phyloP scores from a whole-genome alignment of 92 coral and sea anemone species.

The Epizoanthus illoricatus region DNA sequence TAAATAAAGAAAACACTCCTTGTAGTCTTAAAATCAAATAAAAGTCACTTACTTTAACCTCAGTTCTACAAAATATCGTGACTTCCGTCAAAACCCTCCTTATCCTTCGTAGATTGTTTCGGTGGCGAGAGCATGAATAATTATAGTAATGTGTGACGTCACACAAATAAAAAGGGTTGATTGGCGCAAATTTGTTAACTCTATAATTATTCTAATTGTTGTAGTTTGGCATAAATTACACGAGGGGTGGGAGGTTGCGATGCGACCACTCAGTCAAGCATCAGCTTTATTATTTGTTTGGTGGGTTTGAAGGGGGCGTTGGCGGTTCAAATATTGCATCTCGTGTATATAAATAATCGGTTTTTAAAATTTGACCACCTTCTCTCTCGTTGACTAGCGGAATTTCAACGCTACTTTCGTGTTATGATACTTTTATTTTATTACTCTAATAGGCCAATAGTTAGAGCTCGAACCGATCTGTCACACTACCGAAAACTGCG shows the following conservation, averaged over 20 bases:
- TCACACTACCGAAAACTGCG: no score
- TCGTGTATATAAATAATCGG: no score
- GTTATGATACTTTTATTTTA: no score
- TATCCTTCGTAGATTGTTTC: slow-evolving; percentile 33
- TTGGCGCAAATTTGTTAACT: slow-evolving; percentile 39
- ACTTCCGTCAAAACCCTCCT: slow-evolving; percentile 39
- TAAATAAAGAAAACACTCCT: background rate
- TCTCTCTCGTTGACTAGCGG: no score
- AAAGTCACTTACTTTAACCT: slow-evolving; percentile 36
- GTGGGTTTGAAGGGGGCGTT: slow-evolving; percentile 14
- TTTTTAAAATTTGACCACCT: no score
- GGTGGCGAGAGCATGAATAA: slow-evolving; percentile 29
- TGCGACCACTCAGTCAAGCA: background rate
- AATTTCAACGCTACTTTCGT: no score
- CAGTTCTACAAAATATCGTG: slow-evolving; percentile 31
- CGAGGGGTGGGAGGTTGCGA: background rate
- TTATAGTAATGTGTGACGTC: slow-evolving; percentile 38
- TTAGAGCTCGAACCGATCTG: no score
- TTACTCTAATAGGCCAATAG: no score
- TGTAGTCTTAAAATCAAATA: background rate
- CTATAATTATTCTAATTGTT: slow-evolving; percentile 22
- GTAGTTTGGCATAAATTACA: background rate
- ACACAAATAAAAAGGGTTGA: slow-evolving; percentile 32
- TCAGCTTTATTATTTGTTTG: no score
- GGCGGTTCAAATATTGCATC: background rate